A percentile compares a stretch with the other conserved stretches of the same genome.
phyloP scores from a whole-genome alignment of 2,888 invertebrate genomes.

The Cheilosia grossa region DNA sequence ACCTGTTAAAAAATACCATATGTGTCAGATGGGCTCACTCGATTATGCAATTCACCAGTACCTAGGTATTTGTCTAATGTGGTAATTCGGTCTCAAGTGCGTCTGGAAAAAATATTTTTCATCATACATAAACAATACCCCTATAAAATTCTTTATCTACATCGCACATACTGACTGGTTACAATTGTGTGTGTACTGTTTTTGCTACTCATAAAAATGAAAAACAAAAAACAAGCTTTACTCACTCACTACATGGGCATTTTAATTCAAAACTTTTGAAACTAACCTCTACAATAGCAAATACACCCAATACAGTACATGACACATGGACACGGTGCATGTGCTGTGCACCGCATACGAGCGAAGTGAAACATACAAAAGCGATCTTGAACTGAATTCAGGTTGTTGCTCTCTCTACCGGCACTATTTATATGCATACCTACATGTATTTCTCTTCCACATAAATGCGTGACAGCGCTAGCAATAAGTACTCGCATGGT shows the following conservation, averaged over 20 bases:
- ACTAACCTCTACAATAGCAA: too few relatives aligned
- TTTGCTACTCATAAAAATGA: background rate
- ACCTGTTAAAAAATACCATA: too few relatives aligned
- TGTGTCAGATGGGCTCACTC: too few relatives aligned
- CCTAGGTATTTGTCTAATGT: too few relatives aligned
- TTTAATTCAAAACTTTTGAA: background rate
- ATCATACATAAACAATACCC: too few relatives aligned
- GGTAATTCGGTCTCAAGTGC: too few relatives aligned
- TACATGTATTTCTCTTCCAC: slow-evolving; percentile 6
- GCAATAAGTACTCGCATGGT: background rate
- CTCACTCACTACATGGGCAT: background rate
- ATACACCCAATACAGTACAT: background rate
- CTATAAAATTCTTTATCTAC: too few relatives aligned
- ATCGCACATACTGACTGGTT: too few relatives aligned
- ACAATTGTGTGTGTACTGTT: too few relatives aligned
- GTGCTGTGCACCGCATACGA: slow-evolving; percentile 5
- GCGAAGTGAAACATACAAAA: slow-evolving; percentile 55
- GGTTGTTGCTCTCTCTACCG: slow-evolving; percentile 81
- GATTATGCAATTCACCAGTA: too few relatives aligned
- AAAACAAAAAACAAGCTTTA: background rate
- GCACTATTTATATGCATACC: background rate
- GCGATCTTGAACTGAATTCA: slow-evolving; percentile 82
- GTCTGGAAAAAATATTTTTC: too few relatives aligned
- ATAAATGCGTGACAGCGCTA: background rate
- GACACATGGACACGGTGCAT: background rate